phyloP scores from a whole-genome alignment of 2,113 vertebrate species.

The Phalacrocorax carbo region DNA sequence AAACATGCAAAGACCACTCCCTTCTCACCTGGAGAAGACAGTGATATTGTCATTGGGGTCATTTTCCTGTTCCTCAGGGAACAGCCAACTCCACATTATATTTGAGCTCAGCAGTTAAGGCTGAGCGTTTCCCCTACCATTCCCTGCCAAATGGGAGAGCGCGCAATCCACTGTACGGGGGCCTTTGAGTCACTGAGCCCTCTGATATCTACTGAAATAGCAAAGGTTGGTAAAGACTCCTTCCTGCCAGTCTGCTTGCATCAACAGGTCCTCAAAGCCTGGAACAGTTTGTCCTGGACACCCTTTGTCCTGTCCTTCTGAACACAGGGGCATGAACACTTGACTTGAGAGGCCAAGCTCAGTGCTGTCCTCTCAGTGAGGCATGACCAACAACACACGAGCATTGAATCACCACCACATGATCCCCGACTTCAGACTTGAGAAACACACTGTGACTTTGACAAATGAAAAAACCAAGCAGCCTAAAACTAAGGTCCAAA shows the following conservation, averaged over 20 bases:
- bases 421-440: not conserved
- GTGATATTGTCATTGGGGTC: not conserved
- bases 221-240: not conserved
- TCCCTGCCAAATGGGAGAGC: not conserved
- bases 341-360: not conserved
- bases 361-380: not conserved
- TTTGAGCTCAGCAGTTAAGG: not conserved
- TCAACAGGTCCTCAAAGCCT: not conserved
- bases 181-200: not conserved
- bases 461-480: not conserved
- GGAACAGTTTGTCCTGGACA: constrained; percentile 7
- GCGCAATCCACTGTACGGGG: fast-evolving
- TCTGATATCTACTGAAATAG: not conserved
- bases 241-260: not conserved
- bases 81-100: not conserved
- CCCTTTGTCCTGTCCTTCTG: not conserved
- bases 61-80: not conserved
- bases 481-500: not conserved
- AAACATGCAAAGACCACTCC: not conserved
- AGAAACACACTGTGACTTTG: not conserved
- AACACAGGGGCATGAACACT: not conserved
- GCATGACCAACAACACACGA: not conserved
- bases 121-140: not conserved
- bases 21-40: not conserved
- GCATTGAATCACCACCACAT: not conserved